Conservation (phyloP, 2,113 vertebrate species). For the Eurypyga helias region DNA sequence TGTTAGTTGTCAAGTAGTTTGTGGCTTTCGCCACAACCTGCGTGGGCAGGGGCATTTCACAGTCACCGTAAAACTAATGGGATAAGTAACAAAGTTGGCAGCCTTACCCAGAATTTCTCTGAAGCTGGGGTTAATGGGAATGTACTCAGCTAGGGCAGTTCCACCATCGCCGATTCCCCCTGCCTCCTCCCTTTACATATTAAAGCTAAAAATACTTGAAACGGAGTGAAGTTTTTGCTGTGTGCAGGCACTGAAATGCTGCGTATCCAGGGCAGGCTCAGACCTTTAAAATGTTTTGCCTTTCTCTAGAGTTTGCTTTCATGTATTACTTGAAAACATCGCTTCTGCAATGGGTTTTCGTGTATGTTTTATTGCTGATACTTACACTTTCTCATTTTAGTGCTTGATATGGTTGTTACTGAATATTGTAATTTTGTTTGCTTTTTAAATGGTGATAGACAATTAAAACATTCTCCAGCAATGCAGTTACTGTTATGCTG, state of each 20-base stretch:
- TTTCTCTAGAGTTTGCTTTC: not conserved
- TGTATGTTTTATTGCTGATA: not conserved
- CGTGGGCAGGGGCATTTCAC: not conserved
- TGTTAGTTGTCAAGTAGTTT: not conserved
- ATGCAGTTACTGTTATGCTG: not conserved
- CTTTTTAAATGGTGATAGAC: not conserved
- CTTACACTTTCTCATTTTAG: not conserved
- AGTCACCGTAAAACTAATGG: accelerated
- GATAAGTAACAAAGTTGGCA: not conserved
- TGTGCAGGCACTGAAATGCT: not conserved
- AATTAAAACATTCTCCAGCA: not conserved
- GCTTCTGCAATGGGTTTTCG: accelerated
- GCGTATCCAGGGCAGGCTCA: not conserved
- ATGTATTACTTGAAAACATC: not conserved
- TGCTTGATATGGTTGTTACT: not conserved
- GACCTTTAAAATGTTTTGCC: not conserved
- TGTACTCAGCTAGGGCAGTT: not conserved
- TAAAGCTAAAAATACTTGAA: not conserved
- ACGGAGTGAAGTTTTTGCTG: not conserved
- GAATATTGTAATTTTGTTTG: not conserved
- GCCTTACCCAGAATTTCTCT: not conserved
- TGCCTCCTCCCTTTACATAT: not conserved
- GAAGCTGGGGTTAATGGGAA: not conserved
- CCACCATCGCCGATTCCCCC: not conserved
- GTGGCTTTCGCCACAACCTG: not conserved